These are phyloP conservation scores for Listrodromus nycthemerus DNA, from an alignment of 2,888 invertebrate genomes.

Conservation along the genomic window DNA sequence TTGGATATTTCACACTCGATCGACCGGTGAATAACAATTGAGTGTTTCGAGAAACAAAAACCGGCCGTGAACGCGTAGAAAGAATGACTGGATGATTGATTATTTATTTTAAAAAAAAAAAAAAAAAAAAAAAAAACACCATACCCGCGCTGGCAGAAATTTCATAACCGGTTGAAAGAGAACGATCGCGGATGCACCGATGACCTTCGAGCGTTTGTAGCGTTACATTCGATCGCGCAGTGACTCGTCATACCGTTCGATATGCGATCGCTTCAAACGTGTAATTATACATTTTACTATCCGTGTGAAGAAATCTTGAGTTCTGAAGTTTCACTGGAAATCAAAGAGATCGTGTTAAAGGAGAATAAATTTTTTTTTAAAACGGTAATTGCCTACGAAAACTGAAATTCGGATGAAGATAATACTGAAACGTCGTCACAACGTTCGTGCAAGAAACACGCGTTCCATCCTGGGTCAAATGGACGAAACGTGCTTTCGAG, in stretches of 20 bases:
- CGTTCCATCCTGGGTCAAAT: constrained; percentile 65
- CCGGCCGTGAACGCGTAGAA: not conserved
- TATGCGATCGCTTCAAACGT: not conserved
- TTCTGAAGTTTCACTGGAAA: not conserved
- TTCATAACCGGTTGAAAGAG: constrained; percentile 52
- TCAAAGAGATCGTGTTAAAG: not conserved
- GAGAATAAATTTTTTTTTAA: not conserved
- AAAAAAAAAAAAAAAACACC: not conserved
- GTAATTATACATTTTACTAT: not conserved
- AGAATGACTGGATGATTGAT: not conserved
- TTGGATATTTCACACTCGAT: not conserved
- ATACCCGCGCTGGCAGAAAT: constrained; percentile 55
- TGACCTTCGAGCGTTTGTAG: constrained; percentile 56
- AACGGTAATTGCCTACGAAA: constrained; percentile 24
- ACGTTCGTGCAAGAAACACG: constrained; percentile 56
- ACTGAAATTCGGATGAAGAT: constrained; percentile 30
- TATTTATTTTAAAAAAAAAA: not conserved
- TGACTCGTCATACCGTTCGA: constrained; percentile 21
- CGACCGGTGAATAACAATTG: not conserved
- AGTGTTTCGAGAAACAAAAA: not conserved
- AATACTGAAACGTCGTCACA: constrained; percentile 44
- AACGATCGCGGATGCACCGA: constrained; percentile 51
- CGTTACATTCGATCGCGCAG: constrained; percentile 31
- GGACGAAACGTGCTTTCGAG: constrained; percentile 68
- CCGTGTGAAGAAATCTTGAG: not conserved